A percentile compares a stretch with the other conserved stretches of the same genome.
phyloP scores from a whole-genome alignment of 2,797 vertebrate species.

The Chrosomus eos region DNA sequence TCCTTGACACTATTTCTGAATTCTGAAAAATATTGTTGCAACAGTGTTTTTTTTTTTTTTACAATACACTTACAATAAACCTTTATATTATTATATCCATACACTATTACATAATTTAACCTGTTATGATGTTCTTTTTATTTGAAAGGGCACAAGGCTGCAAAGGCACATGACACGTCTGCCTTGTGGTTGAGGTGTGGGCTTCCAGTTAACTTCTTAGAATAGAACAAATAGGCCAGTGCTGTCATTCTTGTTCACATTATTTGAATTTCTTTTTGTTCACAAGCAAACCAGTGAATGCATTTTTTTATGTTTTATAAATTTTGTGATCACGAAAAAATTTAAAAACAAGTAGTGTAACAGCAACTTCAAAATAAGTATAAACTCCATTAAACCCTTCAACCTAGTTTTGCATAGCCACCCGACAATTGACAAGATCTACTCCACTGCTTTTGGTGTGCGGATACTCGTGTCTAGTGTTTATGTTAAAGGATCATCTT shows the following conservation, averaged over 20 bases:
- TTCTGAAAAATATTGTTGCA: neutral
- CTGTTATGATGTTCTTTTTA: neutral
- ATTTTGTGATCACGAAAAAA: neutral
- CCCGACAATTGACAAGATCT: neutral
- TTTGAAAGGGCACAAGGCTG: neutral
- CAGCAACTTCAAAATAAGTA: neutral
- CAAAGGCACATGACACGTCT: neutral
- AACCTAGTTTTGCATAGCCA: neutral
- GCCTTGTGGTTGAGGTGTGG: constrained; percentile 6
- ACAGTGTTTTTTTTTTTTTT: neutral
- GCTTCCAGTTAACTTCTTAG: neutral
- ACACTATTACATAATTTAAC: neutral
- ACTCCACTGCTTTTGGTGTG: neutral
- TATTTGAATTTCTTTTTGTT: neutral
- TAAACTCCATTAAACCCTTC: neutral
- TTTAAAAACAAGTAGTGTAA: neutral
- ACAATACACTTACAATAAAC: neutral
- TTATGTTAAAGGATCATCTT: neutral
- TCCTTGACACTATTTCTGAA: neutral
- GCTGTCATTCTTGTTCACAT: neutral
- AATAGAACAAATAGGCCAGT: neutral
- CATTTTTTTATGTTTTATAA: neutral
- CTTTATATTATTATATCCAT: neutral
- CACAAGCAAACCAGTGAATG: neutral
- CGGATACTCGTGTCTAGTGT: neutral